phyloP scores from a whole-genome alignment of 1,140 invertebrate species.

The Tetragonula clypearis region DNA sequence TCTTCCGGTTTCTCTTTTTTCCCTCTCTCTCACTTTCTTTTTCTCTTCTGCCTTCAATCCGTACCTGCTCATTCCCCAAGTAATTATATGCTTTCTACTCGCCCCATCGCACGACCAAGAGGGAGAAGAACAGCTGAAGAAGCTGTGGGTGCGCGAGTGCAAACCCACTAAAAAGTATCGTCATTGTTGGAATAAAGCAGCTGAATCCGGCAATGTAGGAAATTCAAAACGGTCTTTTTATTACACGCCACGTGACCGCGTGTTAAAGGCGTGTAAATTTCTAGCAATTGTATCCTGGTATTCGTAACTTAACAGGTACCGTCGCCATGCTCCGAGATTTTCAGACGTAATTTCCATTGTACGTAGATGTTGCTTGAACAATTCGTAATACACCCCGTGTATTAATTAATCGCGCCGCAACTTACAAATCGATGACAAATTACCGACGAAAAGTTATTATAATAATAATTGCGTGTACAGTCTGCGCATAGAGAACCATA shows the following conservation, averaged over 20 bases:
- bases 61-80: slow-evolving; percentile 1
- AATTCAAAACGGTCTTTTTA: slow-evolving; percentile 54
- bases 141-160: slow-evolving; percentile 25
- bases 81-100: slow-evolving; percentile 36
- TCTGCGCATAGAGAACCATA: too few species aligned
- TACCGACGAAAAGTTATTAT: background rate
- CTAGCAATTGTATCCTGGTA: background rate
- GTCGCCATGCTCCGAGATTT: background rate
- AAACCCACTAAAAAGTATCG: slow-evolving; percentile 30
- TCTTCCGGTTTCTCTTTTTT: background rate
- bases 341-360: background rate
- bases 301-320: background rate
- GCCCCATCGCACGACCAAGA: background rate
- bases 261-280: slow-evolving; percentile 19
- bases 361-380: too few species aligned
- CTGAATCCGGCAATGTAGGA: slow-evolving; percentile 33
- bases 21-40: background rate
- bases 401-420: background rate
- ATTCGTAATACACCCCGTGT: too few species aligned
- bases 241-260: slow-evolving; percentile 14
- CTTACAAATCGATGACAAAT: background rate
- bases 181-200: slow-evolving; percentile 16
- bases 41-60: background rate
- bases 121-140: slow-evolving; percentile 12
- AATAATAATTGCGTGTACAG: background rate